Evolutionary conservation across 2,113 vertebrate genomes (phyloP).

Genomic region (Neoarius graeffei): DNA sequence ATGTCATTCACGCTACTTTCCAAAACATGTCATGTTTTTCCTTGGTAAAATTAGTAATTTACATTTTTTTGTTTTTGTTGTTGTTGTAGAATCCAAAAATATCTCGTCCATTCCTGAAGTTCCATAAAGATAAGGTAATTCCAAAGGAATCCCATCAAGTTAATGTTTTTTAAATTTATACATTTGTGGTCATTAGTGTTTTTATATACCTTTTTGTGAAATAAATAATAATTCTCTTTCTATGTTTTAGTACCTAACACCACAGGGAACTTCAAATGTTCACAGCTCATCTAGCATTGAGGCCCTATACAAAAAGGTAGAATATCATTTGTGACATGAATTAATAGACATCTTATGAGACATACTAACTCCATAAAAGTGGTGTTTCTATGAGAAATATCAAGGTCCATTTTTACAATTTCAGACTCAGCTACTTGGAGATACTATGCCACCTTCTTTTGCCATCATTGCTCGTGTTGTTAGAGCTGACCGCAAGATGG

Average conservation of each 20-base stretch:
- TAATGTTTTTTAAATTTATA: not conserved
- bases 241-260: not conserved
- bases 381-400: not conserved
- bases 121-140: slow-evolving; percentile 47
- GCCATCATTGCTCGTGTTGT: slow-evolving; percentile 69
- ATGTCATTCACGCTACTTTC: too few relatives aligned
- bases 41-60: too few relatives aligned
- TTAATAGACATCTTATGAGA: not conserved
- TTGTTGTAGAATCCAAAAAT: not conserved
- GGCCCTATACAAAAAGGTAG: slow-evolving; percentile 44
- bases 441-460: slow-evolving; percentile 63
- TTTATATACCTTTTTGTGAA: not conserved
- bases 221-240: not conserved
- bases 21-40: too few relatives aligned
- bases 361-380: not conserved
- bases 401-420: slow-evolving; percentile 20
- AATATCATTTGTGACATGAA: not conserved
- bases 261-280: slow-evolving; percentile 1
- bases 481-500: slow-evolving; percentile 65
- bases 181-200: not conserved
- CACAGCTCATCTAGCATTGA: slow-evolving; percentile 54
- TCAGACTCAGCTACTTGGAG: slow-evolving; percentile 72
- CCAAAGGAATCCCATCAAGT: not conserved
- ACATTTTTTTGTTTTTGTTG: too few relatives aligned
- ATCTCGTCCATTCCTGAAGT: slow-evolving; percentile 28